phyloP scores from a whole-genome alignment of 1,140 invertebrate species.

The Reticulitermes speratus region DNA sequence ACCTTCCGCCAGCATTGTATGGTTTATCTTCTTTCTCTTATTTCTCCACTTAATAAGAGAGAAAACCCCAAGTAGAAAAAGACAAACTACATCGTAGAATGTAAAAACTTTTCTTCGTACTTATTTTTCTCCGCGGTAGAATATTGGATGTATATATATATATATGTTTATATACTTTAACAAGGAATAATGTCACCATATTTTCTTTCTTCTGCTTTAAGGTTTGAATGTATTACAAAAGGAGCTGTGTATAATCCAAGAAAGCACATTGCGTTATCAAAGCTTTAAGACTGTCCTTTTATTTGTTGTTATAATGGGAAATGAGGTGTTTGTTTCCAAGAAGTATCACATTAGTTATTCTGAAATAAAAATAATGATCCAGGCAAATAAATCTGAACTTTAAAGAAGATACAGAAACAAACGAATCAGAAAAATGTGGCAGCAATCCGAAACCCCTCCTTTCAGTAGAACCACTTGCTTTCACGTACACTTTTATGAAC shows the following conservation, averaged over 20 bases:
- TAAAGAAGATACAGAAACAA: too few species aligned
- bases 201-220: background rate
- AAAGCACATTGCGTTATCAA: background rate
- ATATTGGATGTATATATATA: background rate
- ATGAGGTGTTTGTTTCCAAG: background rate
- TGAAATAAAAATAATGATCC: too few species aligned
- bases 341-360: background rate
- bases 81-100: background rate
- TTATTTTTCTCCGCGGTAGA: background rate
- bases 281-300: background rate
- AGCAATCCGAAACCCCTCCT: too few species aligned
- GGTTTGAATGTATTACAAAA: background rate
- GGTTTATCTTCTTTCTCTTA: background rate
- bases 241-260: background rate
- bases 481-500: too few species aligned
- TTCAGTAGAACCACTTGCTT: too few species aligned
- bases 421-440: too few species aligned
- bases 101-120: background rate
- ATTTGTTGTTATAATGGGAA: background rate
- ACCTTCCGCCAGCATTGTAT: background rate
- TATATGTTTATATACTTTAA: conserved; percentile 18
- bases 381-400: too few species aligned
- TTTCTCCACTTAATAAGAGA: conserved; percentile 10
- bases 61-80: background rate
- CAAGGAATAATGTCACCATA: conserved; percentile 1